These are phyloP conservation scores for Phoeniculus purpureus DNA, from an alignment of 2,797 vertebrate species.

Conservation along the genomic window DNA sequence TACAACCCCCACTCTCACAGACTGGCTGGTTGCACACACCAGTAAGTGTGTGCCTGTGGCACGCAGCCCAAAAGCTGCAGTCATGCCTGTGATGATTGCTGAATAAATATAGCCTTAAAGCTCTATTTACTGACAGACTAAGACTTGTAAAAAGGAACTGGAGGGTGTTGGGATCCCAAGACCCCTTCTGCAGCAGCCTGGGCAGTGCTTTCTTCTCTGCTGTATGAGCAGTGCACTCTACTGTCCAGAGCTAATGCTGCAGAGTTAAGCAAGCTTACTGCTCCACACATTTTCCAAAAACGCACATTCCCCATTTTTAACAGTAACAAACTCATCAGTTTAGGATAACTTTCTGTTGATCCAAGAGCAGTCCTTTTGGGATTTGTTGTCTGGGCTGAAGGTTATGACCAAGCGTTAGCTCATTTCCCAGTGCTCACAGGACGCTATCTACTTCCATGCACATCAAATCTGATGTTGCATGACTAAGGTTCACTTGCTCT, in stretches of 20 bases:
- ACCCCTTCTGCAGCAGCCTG: not conserved
- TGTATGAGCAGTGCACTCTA: constrained; percentile 55
- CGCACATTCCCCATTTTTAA: not conserved
- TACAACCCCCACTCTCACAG: not conserved
- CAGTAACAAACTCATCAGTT: not conserved
- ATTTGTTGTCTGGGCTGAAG: not conserved
- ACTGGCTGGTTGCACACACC: fast-evolving
- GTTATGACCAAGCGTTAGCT: not conserved
- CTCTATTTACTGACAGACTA: not conserved
- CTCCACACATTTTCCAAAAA: fast-evolving
- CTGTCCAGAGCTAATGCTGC: constrained; percentile 23
- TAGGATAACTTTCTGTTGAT: not conserved
- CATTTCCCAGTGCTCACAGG: not conserved
- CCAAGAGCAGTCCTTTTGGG: not conserved
- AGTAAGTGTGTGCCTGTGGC: fast-evolving
- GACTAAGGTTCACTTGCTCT: not conserved
- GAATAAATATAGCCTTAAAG: not conserved
- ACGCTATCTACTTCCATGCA: not conserved
- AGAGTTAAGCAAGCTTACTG: not conserved
- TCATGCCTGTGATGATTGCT: not conserved
- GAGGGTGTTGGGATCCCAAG: not conserved
- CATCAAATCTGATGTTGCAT: not conserved
- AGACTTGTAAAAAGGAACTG: not conserved
- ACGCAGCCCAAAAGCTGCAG: not conserved
- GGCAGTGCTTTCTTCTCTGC: not conserved